Evolutionary conservation across 2,113 vertebrate species (phyloP).

Genomic region (Formicarius rufipectus): DNA sequence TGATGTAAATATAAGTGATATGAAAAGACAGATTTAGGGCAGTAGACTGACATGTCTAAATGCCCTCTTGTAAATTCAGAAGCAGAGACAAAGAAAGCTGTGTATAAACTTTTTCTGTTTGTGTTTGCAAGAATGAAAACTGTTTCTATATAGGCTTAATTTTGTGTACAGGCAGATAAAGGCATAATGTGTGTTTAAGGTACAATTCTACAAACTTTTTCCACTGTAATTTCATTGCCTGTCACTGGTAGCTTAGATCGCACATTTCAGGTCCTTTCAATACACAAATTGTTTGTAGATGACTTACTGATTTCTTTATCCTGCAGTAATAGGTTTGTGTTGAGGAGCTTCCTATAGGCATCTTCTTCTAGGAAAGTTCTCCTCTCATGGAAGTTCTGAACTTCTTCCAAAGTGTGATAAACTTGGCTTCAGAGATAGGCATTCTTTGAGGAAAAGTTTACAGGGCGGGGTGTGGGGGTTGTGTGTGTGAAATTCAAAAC

Average conservation of each 20-base stretch:
- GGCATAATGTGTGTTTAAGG: not conserved
- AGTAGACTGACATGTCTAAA: not conserved
- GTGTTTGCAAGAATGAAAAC: not conserved
- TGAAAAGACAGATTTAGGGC: not conserved
- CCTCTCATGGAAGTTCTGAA: not conserved
- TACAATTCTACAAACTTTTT: not conserved
- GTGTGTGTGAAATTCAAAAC: too few species aligned
- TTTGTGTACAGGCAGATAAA: not conserved
- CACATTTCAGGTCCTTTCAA: not conserved
- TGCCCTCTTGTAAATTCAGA: not conserved
- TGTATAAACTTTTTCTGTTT: not conserved
- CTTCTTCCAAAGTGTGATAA: not conserved
- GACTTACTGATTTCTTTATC: not conserved
- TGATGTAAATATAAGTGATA: not conserved
- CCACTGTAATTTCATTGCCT: not conserved
- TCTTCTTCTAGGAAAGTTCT: not conserved
- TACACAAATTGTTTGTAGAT: not conserved
- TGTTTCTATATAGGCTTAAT: not conserved
- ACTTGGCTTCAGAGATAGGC: not conserved
- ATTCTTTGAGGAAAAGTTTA: too few species aligned
- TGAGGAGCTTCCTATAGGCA: not conserved
- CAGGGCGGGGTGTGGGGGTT: too few species aligned
- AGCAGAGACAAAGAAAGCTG: not conserved
- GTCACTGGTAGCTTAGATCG: not conserved
- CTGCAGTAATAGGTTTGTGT: not conserved